Evolutionary conservation across 2,888 invertebrate species (phyloP).

Genomic region (Myopa testacea): DNA sequence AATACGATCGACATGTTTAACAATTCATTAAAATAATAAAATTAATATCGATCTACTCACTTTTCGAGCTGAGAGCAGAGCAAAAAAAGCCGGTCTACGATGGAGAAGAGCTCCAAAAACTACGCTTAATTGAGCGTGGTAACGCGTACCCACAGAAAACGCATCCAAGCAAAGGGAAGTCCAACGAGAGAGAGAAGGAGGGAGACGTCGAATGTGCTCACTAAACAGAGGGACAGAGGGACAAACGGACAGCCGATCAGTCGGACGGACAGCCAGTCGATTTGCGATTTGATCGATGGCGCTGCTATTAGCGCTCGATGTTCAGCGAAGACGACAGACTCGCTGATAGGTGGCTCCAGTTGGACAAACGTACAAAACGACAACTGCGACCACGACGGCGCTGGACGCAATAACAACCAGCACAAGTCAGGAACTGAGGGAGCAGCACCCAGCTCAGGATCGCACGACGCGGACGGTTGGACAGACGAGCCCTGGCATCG

Average conservation of each 20-base stretch:
- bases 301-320: constrained; percentile 39
- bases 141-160: not conserved
- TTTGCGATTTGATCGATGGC: constrained; percentile 36
- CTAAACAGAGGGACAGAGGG: constrained; percentile 3
- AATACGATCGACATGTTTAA: not conserved
- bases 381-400: constrained; percentile 1
- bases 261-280: not conserved
- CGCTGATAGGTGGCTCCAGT: constrained; percentile 52
- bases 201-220: constrained; percentile 12
- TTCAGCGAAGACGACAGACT: constrained; percentile 34
- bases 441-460: too few species aligned
- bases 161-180: not conserved
- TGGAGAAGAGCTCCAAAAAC: not conserved
- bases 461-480: not conserved
- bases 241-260: constrained; percentile 41
- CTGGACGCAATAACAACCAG: not conserved
- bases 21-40: constrained; percentile 6
- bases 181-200: not conserved
- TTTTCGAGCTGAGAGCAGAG: not conserved
- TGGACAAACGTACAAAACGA: constrained; percentile 24
- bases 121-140: constrained; percentile 26
- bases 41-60: not conserved
- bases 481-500: not conserved
- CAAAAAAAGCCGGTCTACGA: not conserved
- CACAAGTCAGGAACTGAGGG: constrained; percentile 1